Evolutionary conservation across 2,113 vertebrate genomes (phyloP), one percentile per base, ranked within the genome.

Genomic region (Amphiprion percula): DNA sequence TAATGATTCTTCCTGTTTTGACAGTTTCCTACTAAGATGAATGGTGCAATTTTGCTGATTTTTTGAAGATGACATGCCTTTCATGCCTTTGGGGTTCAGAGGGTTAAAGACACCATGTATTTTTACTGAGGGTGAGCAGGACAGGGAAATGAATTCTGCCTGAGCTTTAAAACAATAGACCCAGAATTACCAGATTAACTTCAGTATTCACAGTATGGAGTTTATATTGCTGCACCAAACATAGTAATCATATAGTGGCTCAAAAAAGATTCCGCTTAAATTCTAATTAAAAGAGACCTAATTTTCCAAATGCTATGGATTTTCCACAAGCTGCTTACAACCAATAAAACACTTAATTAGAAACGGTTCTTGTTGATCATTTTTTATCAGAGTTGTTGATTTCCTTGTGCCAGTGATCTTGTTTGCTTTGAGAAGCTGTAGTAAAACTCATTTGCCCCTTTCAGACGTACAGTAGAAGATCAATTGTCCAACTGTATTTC

Each of bases 401-500:
- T 75, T 60, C 63, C 37, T 30, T 7, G 5, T 82, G 61, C 75
- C 72, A 73, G 12, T 87, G 75, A 55, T 69, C 16, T 69, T 53
- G 44, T 73, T 82, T 77, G 52, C 70, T 39, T 41, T 17, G 58
- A 10, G n/a, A 53, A 79, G 33, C 65, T 15, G 12, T 41, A 37
- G 64, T 67, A 23, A 69, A 77, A 84, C 77, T 66, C 24, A 8
- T 75, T 37, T 71, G 68, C 75, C 55, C 58, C 50, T 85, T 89
- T 84, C 74, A 82, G 83, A 80, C 54, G 9, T 73, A 61, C 66
- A 83, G 84, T 73, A 68, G 71, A 90, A 85, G 89, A 93, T 93
- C 89, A 92, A 85, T 89, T 91, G 92, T 91, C 82, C 85, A 61
- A 83, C 87, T 89, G 88, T 86, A 89, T 91, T 94, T 93, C 91